Evolutionary conservation across 1,140 invertebrate genomes (phyloP).

Genomic region (Sitodiplosis mosellana): DNA sequence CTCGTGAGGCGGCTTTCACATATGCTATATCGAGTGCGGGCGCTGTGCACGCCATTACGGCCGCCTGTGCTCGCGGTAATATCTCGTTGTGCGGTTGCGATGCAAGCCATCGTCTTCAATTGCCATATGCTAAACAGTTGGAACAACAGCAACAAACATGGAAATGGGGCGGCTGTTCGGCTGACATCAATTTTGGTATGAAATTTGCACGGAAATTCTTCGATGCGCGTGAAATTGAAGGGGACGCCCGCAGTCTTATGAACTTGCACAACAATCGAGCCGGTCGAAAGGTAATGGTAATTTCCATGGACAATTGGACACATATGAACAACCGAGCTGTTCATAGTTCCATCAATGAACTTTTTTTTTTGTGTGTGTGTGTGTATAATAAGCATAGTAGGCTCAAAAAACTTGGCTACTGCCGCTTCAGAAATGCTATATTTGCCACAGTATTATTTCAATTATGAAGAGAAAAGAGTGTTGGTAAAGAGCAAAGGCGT

Average conservation of each 20-base stretch:
- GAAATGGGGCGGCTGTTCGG: slow-evolving; percentile 80
- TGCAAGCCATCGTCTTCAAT: slow-evolving; percentile 6
- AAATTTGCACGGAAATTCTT: slow-evolving; percentile 62
- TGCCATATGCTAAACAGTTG: slow-evolving; percentile 7
- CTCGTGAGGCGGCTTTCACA: slow-evolving; percentile 77
- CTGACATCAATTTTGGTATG: slow-evolving; percentile 58
- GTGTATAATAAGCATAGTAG: too few species aligned
- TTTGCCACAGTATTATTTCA: too few species aligned
- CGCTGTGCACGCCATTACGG: slow-evolving; percentile 74
- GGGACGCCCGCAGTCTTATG: slow-evolving; percentile 75
- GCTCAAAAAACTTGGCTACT: too few species aligned
- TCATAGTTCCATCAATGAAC: too few species aligned
- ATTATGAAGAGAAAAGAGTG: too few species aligned
- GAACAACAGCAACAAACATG: slow-evolving; percentile 26
- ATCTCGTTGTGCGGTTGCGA: slow-evolving; percentile 78
- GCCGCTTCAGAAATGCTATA: too few species aligned
- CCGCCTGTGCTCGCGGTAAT: slow-evolving; percentile 76
- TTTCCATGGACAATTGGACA: too few species aligned
- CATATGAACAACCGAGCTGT: too few species aligned
- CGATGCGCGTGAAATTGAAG: slow-evolving; percentile 63
- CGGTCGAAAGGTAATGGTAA: slow-evolving; percentile 60
- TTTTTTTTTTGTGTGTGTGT: too few species aligned
- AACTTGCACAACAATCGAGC: slow-evolving; percentile 95
- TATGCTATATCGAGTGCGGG: slow-evolving; percentile 82
- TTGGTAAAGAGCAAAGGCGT: too few species aligned